Base-by-base conservation (phyloP, 2,113 vertebrate species). In the Ivindomyrus marchei region DNA sequence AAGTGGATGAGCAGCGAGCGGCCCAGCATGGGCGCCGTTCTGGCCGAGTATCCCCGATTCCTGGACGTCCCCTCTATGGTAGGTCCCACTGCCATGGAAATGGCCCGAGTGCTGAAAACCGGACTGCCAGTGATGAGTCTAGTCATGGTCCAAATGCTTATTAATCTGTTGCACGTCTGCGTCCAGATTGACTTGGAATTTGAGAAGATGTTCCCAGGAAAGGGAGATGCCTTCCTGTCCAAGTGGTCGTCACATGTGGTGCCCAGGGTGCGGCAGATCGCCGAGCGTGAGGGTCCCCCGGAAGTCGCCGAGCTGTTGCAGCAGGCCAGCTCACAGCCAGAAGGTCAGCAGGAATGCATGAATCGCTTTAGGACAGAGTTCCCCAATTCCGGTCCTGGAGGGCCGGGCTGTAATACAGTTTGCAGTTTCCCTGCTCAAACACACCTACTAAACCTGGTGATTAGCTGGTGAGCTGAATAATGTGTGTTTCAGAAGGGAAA, bases 181-280 rank as follows among this genome's bases (percentile, higher is more conserved):
- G 36, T 77, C 47, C 88, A 91, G 90, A 89, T 91, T 19, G 90
- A 91, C 84, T 50, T 89, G 84, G 90, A 91, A 49, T 91, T 91
- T 52, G 90, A 91, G 84, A 91, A 88, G 90, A 89, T 91, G 88
- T 91, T 87, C n/a, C 90, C 90, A 1, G 89, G 80, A 10, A 88
- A 74, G 62, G 88, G 88, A 47, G 88, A 88, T 21, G 74, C 74
- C 83, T 89, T 91, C 46, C 62, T 91, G 47, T 70, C 90, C 47
- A 85, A 89, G 90, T 91, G 90, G 90, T 86, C 83, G 4, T 87
- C 88, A 0, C 86, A 56, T 6, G 90, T 91, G 58, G 49, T 91
- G 62, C 88, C 90, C 0, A 86, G 84, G 47, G 84, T 91, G 47
- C 84, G 88, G 2, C 90, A 91, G 56, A 91, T 91, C 4, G 88